Evolutionary conservation across 2,888 invertebrate species (phyloP), one percentile per base, ranked within the genome.

Genomic region (Amiota minor): DNA sequence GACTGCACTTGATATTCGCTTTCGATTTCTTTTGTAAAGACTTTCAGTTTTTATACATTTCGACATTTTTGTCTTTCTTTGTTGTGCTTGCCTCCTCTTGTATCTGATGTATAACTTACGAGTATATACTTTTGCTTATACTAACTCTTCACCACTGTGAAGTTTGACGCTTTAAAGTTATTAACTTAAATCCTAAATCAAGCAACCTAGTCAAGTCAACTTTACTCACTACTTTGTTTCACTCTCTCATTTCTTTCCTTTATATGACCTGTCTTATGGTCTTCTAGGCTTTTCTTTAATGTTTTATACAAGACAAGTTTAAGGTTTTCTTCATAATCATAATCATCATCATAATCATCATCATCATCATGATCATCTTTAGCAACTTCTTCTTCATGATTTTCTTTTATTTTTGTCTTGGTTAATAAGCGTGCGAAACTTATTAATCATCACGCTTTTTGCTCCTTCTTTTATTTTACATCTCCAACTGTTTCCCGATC

Each of bases 21-120:
- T 84, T 84, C 83, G 86, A 83, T 86, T 84, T 84, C 83, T 80
- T 80, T 83, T 77, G 78, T 74, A 59, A 35, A 11, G 20, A 82
- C 84, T 85, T 83, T 85, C 82, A 82, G 78, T 85, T 85, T 83
- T 80, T 46, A 75, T 71, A 55, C 69, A 69, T 23, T 55, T 55
- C 45, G 50, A 16, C 14, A 53, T 67, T 10, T 49, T 47, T 47
- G n/a, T 46, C 16, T 53, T 59, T 59, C 12, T 59, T 59, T 16
- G 16, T 59, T 20, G 16, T 59, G 59, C 18, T 56, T 59, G 9
- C 12, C 11, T 20, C 10, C 9, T 20, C 11, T 20, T 59, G 59
- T 16, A 56, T 56, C 56, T 20, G 59, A 59, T 20, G 59, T 59
- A 59, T 59, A 16, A 16, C 56, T 56, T 56, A n/a, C 8, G 12